A percentile compares a stretch with the other conserved stretches of the same genome.
Evolutionary conservation across 2,113 vertebrate species (phyloP).

Genomic region (Megaptera novaeangliae): DNA sequence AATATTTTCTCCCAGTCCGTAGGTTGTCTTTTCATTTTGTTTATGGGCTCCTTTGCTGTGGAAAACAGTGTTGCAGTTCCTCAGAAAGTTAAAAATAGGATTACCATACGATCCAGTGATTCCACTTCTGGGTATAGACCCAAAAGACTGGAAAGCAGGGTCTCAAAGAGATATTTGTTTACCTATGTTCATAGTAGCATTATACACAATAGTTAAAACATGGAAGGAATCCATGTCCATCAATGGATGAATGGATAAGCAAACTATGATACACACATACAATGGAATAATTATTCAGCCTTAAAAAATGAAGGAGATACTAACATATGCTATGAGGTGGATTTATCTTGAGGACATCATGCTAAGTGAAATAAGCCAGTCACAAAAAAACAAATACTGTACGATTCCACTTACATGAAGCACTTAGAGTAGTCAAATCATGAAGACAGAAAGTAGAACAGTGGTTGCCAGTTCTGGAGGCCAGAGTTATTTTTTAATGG

Average conservation of each 20-base stretch:
- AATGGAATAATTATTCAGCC: background rate
- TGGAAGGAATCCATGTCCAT: background rate
- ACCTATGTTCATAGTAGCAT: background rate
- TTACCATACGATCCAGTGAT: background rate
- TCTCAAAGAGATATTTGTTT: background rate
- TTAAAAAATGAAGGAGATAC: background rate
- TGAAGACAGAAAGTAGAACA: background rate
- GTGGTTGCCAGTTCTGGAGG: background rate
- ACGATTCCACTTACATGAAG: background rate
- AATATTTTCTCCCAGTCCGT: too few relatives aligned
- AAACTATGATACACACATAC: too few relatives aligned
- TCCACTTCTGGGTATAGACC: background rate
- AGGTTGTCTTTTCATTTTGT: too few relatives aligned
- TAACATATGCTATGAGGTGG: background rate
- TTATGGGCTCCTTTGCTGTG: background rate
- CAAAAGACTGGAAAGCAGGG: background rate
- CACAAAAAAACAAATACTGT: background rate
- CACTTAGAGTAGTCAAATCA: background rate
- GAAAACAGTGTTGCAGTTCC: background rate
- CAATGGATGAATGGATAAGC: background rate
- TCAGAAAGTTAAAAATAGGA: background rate
- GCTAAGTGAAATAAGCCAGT: background rate
- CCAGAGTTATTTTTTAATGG: background rate
- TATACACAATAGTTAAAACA: background rate
- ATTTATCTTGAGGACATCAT: background rate